Evolutionary conservation across 2,113 vertebrate species (phyloP).

Genomic region (Prionailurus viverrinus): DNA sequence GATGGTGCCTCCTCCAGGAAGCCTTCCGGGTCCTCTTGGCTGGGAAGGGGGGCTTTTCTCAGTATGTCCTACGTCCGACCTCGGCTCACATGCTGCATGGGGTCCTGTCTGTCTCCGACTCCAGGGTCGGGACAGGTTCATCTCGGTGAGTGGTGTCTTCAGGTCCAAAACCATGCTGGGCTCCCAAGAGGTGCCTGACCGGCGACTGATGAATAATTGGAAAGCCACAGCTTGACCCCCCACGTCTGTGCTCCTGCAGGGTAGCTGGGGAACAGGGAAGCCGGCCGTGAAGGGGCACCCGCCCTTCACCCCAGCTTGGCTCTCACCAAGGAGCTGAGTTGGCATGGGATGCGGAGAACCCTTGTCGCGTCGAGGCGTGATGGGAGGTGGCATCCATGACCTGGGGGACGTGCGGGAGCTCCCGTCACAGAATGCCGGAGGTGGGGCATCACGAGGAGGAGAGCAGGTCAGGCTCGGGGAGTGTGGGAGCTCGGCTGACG

Average conservation of each 20-base stretch:
- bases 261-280: not conserved
- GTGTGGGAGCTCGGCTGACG: accelerated
- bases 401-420: not conserved
- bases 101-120: not conserved
- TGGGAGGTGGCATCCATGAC: not conserved
- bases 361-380: accelerated
- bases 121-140: not conserved
- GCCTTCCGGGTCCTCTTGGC: not conserved
- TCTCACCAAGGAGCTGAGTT: not conserved
- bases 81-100: not conserved
- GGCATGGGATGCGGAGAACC: not conserved
- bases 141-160: not conserved
- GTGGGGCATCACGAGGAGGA: not conserved
- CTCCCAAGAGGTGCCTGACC: not conserved
- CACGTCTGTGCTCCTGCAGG: not conserved
- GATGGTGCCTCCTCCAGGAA: not conserved
- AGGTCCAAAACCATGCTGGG: not conserved
- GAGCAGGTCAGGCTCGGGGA: not conserved
- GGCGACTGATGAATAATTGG: too few relatives aligned
- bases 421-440: not conserved
- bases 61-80: not conserved
- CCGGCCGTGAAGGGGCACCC: not conserved
- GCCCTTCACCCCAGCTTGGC: too few relatives aligned
- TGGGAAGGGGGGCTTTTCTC: not conserved
- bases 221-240: not conserved